A percentile compares a stretch with the other conserved stretches of the same genome.
Conservation (phyloP, 2,113 vertebrate species). For the Ameiurus melas region DNA sequence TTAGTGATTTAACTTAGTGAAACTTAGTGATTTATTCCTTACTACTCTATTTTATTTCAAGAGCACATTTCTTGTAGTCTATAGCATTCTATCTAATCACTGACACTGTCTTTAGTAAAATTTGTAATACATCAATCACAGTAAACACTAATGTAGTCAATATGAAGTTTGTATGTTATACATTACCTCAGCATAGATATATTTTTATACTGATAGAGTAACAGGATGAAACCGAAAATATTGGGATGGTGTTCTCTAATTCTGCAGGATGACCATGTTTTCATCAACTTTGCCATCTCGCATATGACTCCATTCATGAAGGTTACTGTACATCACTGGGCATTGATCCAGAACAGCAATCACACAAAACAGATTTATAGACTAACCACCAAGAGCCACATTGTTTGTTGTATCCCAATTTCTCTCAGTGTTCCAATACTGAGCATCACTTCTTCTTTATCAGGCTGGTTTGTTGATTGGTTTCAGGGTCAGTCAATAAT, state of each 20-base stretch:
- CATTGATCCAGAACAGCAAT: constrained; percentile 40
- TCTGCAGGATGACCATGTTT: background rate
- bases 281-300: constrained; percentile 26
- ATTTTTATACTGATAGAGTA: background rate
- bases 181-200: background rate
- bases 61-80: background rate
- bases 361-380: constrained; percentile 20
- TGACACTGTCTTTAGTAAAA: background rate
- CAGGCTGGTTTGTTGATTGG: constrained; percentile 34
- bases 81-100: background rate
- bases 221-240: background rate
- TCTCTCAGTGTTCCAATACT: constrained; percentile 30
- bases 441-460: constrained; percentile 37
- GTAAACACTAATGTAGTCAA: background rate
- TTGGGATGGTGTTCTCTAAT: background rate
- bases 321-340: constrained; percentile 25
- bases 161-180: background rate
- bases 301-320: constrained; percentile 24
- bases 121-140: background rate
- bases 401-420: constrained; percentile 37
- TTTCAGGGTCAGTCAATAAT: constrained; percentile 49
- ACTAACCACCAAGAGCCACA: constrained; percentile 10
- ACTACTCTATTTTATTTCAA: background rate
- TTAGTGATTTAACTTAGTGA: no score
- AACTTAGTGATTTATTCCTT: background rate